phyloP scores from a whole-genome alignment of 35 echinoderm and acorn worm species.

The Apostichopus parvimensis region DNA sequence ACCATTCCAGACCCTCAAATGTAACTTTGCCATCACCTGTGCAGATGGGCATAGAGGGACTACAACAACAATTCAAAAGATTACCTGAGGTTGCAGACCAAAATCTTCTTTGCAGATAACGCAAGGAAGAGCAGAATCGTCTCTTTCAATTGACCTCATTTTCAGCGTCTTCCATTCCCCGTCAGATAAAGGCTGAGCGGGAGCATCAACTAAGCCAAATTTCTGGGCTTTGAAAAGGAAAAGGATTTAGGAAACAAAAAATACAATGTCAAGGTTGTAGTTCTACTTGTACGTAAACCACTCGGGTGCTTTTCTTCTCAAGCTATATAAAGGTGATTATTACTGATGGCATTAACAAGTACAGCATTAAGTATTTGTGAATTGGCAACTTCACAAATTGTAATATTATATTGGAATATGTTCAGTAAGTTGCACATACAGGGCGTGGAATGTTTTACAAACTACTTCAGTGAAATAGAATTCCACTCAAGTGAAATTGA shows the following conservation, averaged over 20 bases:
- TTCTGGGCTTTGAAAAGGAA: constrained; percentile 71
- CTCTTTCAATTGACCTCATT: constrained; percentile 83
- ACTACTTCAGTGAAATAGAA: too few species aligned
- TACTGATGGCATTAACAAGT: not conserved
- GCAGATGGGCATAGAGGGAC: too few species aligned
- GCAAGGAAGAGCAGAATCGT: constrained; percentile 84
- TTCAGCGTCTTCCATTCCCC: constrained; percentile 73
- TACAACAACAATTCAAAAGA: not conserved
- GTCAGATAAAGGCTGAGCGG: constrained; percentile 81
- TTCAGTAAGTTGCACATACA: not conserved
- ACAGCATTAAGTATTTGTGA: not conserved
- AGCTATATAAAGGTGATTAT: not conserved
- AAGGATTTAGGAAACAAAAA: not conserved
- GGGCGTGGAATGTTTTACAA: too few species aligned
- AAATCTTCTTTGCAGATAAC: constrained; percentile 99
- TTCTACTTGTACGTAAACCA: not conserved
- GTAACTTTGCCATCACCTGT: too few species aligned
- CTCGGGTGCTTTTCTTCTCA: not conserved
- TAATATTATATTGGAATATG: not conserved
- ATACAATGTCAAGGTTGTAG: not conserved
- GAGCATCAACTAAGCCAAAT: constrained; percentile 83
- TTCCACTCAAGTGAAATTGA: too few species aligned
- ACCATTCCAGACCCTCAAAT: too few species aligned
- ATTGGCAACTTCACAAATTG: not conserved
- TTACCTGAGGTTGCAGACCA: constrained; percentile 88